Evolutionary conservation across 2,888 invertebrate species (phyloP).

Genomic region (Torymus auratus): DNA sequence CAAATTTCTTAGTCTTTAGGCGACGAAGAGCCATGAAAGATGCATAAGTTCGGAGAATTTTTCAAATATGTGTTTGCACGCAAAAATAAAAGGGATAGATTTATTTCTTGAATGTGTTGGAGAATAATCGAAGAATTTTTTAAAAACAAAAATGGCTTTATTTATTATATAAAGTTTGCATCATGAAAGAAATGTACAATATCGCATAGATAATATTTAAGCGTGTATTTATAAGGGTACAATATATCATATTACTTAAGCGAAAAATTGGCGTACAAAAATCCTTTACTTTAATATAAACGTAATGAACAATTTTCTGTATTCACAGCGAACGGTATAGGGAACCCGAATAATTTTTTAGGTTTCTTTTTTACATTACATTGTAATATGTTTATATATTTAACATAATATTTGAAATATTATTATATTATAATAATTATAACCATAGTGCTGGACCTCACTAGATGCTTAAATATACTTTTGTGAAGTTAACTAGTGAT

Average conservation of each 20-base stretch:
- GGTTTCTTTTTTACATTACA: slow-evolving; percentile 14
- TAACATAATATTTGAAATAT: slow-evolving; percentile 17
- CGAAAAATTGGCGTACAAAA: slow-evolving; percentile 41
- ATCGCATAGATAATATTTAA: slow-evolving; percentile 17
- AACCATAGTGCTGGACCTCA: slow-evolving; percentile 5
- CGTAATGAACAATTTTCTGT: slow-evolving; percentile 3
- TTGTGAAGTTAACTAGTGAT: neutral
- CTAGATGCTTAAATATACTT: neutral
- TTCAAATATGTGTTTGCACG: no score
- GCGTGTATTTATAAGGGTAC: slow-evolving; percentile 40
- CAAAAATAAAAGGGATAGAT: no score
- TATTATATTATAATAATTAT: slow-evolving; percentile 33
- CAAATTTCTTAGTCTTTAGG: neutral
- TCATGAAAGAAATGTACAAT: neutral
- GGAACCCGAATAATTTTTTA: slow-evolving; percentile 26
- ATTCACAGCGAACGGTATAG: slow-evolving; percentile 34
- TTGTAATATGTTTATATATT: slow-evolving; percentile 24
- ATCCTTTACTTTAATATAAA: slow-evolving; percentile 24
- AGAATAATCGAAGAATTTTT: neutral
- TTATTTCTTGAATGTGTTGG: no score
- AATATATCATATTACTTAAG: slow-evolving; percentile 34
- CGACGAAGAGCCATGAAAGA: slow-evolving; percentile 13
- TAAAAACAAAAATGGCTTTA: neutral
- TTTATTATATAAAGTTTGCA: neutral
- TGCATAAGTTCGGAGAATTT: neutral